Evolutionary conservation across 2,113 vertebrate genomes (phyloP).

Genomic region (Oreochromis tanganicae): DNA sequence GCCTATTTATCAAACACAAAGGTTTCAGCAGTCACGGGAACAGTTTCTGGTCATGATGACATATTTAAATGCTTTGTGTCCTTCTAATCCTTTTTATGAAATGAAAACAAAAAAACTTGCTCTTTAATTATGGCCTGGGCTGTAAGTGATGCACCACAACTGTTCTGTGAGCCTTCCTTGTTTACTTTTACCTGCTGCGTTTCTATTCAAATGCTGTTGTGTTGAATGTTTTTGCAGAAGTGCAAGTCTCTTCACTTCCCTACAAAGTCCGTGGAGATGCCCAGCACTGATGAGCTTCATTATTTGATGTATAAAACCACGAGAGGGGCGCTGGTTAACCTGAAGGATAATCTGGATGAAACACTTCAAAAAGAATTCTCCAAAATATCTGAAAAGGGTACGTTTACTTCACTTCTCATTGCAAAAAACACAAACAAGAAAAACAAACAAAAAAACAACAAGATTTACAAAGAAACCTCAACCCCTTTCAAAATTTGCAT

Average conservation of each 20-base stretch:
- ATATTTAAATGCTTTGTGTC: background rate
- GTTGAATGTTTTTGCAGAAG: constrained; percentile 29
- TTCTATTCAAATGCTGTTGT: background rate
- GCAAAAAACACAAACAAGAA: too few relatives aligned
- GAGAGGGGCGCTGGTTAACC: constrained; percentile 50
- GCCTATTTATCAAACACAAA: background rate
- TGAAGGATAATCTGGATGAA: constrained; percentile 52
- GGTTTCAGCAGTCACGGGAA: background rate
- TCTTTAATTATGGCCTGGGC: background rate
- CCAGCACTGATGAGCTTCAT: constrained; percentile 52
- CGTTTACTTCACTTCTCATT: rapidly evolving
- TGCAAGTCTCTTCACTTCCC: constrained; percentile 54
- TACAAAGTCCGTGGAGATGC: constrained; percentile 38
- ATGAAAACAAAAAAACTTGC: background rate
- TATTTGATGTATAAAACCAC: constrained; percentile 65
- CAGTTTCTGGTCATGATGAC: background rate
- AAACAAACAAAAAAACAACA: too few relatives aligned
- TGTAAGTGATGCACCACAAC: background rate
- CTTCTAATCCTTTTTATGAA: background rate
- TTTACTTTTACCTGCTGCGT: background rate
- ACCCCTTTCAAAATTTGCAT: background rate
- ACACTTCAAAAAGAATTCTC: constrained; percentile 48
- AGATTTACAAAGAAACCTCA: background rate
- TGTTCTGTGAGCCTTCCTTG: background rate
- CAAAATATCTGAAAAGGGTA: constrained; percentile 65